Evolutionary conservation across 2,113 vertebrate species (phyloP).

Genomic region (Micromys minutus): DNA sequence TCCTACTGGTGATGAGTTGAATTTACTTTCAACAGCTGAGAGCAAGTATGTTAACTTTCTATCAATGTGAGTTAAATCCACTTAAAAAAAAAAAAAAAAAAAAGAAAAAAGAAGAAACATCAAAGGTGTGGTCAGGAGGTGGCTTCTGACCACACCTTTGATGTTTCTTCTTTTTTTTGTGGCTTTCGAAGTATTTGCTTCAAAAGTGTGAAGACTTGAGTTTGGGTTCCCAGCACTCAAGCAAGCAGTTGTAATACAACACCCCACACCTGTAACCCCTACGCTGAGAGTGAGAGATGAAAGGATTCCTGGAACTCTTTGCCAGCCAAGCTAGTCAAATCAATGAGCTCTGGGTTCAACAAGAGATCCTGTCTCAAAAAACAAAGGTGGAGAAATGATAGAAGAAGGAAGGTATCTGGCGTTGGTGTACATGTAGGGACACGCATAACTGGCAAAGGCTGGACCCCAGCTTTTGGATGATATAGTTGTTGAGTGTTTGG

Average conservation of each 20-base stretch:
- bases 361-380: neutral
- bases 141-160: no score
- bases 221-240: neutral
- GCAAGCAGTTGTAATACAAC: neutral
- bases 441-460: neutral
- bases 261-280: neutral
- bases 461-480: neutral
- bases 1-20: neutral
- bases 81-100: neutral
- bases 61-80: neutral
- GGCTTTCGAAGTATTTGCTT: neutral
- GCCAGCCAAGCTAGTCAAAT: neutral
- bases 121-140: no score
- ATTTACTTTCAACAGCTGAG: constrained; percentile 48
- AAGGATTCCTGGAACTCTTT: neutral
- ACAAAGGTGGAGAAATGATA: neutral
- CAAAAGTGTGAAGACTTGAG: neutral
- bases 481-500: neutral
- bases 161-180: no score
- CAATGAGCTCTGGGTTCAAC: no score
- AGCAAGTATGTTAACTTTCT: neutral
- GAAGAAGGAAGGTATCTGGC: neutral
- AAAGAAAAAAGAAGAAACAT: neutral
- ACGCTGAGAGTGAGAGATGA: neutral
- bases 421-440: neutral